phyloP scores from a whole-genome alignment of 2,113 vertebrate genomes.

The Chitala chitala region DNA sequence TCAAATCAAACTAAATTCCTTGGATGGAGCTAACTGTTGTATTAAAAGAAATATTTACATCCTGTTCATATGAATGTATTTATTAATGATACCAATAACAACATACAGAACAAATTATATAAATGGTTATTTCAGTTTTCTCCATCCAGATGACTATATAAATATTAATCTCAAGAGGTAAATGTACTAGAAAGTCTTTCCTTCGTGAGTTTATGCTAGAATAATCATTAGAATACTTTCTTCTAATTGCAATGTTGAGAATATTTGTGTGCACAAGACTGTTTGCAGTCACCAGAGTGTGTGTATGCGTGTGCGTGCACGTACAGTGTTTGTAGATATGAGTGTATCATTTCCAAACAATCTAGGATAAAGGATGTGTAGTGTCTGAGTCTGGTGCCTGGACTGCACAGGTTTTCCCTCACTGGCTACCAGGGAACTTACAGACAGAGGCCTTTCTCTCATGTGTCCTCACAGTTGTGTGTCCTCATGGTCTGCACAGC shows the following conservation, averaged over 20 bases:
- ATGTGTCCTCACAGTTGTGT: not conserved
- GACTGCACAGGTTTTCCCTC: not conserved
- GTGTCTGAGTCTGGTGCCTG: not conserved
- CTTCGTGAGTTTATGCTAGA: too few species aligned
- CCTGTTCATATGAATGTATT: too few species aligned
- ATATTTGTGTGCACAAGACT: not conserved
- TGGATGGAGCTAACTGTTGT: too few species aligned
- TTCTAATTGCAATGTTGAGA: not conserved
- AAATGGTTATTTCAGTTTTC: too few species aligned
- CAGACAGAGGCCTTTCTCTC: not conserved
- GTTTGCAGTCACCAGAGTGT: not conserved
- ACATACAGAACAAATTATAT: too few species aligned
- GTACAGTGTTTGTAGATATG: slow-evolving; percentile 1
- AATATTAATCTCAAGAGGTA: too few species aligned
- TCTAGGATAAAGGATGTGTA: not conserved
- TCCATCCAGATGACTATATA: too few species aligned
- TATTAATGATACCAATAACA: too few species aligned
- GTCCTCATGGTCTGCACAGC: not conserved
- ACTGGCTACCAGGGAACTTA: not conserved
- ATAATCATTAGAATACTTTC: too few species aligned
- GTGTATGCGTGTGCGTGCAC: not conserved
- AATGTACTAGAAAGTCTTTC: too few species aligned
- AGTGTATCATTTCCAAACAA: not conserved
- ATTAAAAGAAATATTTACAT: too few species aligned
- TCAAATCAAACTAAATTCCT: too few species aligned